These are phyloP conservation scores for Pentalonia nigronervosa DNA, from an alignment of 1,140 invertebrate genomes.

Conservation along the genomic window DNA sequence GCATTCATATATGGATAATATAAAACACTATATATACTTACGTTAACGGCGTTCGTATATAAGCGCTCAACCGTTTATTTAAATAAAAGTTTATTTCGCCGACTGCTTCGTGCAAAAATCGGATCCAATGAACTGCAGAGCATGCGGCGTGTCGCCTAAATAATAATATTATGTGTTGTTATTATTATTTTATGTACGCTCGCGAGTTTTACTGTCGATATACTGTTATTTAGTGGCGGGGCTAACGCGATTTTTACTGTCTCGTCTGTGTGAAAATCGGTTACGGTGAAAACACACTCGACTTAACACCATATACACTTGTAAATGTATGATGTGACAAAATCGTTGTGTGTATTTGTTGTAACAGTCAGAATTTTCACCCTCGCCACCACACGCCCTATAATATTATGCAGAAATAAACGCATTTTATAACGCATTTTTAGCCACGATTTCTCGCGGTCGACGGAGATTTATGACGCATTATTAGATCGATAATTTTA, in stretches of 20 bases:
- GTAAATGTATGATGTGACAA: not conserved
- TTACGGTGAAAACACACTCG: not conserved
- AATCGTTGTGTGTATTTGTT: not conserved
- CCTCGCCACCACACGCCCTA: no score
- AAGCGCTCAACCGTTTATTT: not conserved
- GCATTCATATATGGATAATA: no score
- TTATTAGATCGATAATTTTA: no score
- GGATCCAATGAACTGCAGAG: not conserved
- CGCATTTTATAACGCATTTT: not conserved
- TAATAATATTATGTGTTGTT: not conserved
- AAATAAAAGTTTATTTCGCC: slow-evolving; percentile 16
- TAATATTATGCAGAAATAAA: not conserved
- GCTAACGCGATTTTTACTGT: slow-evolving; percentile 1
- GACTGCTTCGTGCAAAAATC: not conserved
- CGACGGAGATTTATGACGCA: not conserved
- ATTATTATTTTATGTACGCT: not conserved
- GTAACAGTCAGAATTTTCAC: not conserved
- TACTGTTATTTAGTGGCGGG: not conserved
- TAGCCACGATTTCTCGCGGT: not conserved
- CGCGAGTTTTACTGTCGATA: not conserved
- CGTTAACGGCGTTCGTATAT: not conserved
- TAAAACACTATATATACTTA: not conserved
- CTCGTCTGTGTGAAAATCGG: not conserved
- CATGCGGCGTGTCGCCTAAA: not conserved
- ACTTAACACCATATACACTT: not conserved